phyloP scores from a whole-genome alignment of 2,888 invertebrate species.

The Hyles lineata region DNA sequence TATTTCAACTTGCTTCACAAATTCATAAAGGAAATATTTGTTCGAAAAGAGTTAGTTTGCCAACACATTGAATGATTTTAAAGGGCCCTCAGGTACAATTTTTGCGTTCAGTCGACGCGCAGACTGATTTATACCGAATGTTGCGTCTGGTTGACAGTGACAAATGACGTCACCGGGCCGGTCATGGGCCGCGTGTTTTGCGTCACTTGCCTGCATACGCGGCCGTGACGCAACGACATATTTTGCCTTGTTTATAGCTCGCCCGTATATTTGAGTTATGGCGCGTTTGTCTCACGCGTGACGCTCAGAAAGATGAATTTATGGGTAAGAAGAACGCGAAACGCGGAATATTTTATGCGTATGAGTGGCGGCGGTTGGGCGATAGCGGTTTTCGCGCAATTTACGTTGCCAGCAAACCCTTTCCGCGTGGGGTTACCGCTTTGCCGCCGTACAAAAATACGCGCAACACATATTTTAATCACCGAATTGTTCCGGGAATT shows the following conservation, averaged over 20 bases:
- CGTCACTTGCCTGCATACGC: conserved; percentile 62
- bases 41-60: not conserved
- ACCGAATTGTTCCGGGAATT: not conserved
- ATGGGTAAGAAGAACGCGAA: conserved; percentile 51
- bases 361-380: conserved; percentile 43
- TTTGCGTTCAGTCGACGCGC: conserved; percentile 38
- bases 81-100: conserved; percentile 26
- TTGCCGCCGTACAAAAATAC: conserved; percentile 5
- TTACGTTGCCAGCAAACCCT: conserved; percentile 2
- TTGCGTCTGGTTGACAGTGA: conserved; percentile 68
- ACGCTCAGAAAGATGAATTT: conserved; percentile 62
- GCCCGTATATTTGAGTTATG: conserved; percentile 68
- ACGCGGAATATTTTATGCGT: conserved; percentile 50
- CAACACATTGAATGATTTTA: conserved; percentile 12
- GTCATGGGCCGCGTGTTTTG: conserved; percentile 67
- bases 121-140: conserved; percentile 68
- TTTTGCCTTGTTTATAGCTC: conserved; percentile 65
- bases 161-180: conserved; percentile 70
- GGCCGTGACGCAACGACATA: conserved; percentile 38
- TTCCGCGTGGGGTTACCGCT: not conserved
- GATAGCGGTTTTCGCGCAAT: conserved; percentile 39
- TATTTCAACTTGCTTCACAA: too few relatives aligned
- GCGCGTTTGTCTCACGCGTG: conserved; percentile 59
- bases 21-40: too few relatives aligned
- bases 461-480: not conserved